These are phyloP conservation scores for Phymastichus coffea DNA, from an alignment of 1,140 invertebrate genomes.

Conservation along the genomic window DNA sequence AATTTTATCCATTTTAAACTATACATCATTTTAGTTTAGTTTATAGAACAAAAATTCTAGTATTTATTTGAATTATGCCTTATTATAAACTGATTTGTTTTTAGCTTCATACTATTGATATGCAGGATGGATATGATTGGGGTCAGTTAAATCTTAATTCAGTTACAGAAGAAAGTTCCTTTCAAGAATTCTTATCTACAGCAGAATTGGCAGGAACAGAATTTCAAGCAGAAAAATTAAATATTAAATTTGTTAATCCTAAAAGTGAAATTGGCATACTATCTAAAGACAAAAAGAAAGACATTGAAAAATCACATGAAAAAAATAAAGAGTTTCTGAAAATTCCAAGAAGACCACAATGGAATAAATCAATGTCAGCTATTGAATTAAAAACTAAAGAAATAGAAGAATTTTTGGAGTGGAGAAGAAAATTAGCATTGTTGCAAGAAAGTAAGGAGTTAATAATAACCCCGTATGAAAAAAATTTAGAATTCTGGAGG, in stretches of 20 bases:
- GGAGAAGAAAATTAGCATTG: slow-evolving; percentile 78
- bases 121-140: slow-evolving; percentile 90
- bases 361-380: slow-evolving; percentile 73
- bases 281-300: slow-evolving; percentile 63
- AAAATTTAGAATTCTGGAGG: slow-evolving; percentile 97
- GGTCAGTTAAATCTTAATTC: slow-evolving; percentile 86
- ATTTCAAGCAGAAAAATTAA: slow-evolving; percentile 88
- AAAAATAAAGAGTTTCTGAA: slow-evolving; percentile 68
- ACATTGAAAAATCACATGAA: slow-evolving; percentile 64
- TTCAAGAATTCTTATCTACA: slow-evolving; percentile 94
- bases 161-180: slow-evolving; percentile 91
- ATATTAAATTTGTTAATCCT: slow-evolving; percentile 76
- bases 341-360: slow-evolving; percentile 83
- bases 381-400: slow-evolving; percentile 79
- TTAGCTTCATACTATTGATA: slow-evolving; percentile 82
- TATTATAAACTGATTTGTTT: slow-evolving; percentile 47
- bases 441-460: slow-evolving; percentile 81
- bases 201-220: slow-evolving; percentile 92
- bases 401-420: slow-evolving; percentile 80
- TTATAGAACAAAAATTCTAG: too few species aligned
- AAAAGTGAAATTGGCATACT: slow-evolving; percentile 64
- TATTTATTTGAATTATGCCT: too few species aligned
- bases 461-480: slow-evolving; percentile 94
- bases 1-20: too few species aligned
- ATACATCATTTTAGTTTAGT: too few species aligned